phyloP scores from a whole-genome alignment of 2,797 vertebrate species.

The Melopsittacus undulatus region DNA sequence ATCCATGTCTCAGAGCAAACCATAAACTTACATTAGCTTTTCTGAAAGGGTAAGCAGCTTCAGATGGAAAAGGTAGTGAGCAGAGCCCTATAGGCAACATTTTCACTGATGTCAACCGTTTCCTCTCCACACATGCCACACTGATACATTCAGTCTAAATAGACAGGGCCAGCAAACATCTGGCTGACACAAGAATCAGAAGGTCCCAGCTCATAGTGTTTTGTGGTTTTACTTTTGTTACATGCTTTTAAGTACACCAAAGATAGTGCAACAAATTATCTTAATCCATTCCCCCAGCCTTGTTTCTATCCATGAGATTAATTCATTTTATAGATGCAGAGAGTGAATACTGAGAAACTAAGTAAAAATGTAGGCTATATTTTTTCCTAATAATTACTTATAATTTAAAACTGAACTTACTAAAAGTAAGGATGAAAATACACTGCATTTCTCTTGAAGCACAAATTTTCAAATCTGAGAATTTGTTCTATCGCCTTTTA shows the following conservation, averaged over 20 bases:
- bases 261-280: background rate
- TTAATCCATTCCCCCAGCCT: background rate
- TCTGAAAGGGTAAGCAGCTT: slow-evolving; percentile 14
- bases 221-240: background rate
- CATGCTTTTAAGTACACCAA: background rate
- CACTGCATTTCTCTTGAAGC: background rate
- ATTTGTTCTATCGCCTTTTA: background rate
- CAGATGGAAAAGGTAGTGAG: slow-evolving; percentile 27
- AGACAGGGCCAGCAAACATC: slow-evolving; percentile 54
- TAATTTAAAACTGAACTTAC: background rate
- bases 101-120: slow-evolving; percentile 46
- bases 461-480: background rate
- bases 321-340: background rate
- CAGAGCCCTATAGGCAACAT: background rate
- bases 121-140: slow-evolving; percentile 19
- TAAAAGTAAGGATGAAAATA: background rate
- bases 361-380: background rate
- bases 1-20: background rate
- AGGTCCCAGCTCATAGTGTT: background rate
- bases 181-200: slow-evolving; percentile 21
- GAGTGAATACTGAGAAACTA: background rate
- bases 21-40: background rate
- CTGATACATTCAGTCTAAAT: background rate
- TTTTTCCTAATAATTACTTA: background rate
- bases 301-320: background rate